A percentile compares a stretch with the other conserved stretches of the same genome.
Conservation (phyloP, 2,888 invertebrate genomes). For the Microchrysa polita region DNA sequence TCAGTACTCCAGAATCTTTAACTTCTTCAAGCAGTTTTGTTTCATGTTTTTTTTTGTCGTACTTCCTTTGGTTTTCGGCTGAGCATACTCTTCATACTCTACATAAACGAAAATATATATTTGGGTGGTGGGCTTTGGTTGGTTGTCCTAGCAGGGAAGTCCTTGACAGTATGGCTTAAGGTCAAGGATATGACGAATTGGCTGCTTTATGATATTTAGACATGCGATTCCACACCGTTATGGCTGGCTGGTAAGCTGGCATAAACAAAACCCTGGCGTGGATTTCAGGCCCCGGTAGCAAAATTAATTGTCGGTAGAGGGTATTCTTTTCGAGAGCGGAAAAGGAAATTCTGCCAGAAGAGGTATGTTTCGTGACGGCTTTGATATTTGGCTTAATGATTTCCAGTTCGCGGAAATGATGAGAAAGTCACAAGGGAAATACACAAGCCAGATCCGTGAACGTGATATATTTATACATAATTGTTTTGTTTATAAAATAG, state of each 20-base stretch:
- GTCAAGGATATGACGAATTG: conserved; percentile 54
- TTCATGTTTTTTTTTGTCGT: neutral
- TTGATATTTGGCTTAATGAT: neutral
- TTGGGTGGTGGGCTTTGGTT: neutral
- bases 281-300: conserved; percentile 27
- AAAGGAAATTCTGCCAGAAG: neutral
- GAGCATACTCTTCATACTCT: neutral
- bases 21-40: neutral
- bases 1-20: neutral
- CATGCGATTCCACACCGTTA: conserved; percentile 42
- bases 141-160: conserved; percentile 49
- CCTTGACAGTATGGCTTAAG: conserved; percentile 53
- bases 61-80: no score
- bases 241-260: conserved; percentile 11
- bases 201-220: conserved; percentile 49
- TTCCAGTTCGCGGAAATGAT: neutral
- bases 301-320: conserved; percentile 43
- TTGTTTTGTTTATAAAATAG: no score
- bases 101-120: conserved; percentile 5
- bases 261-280: conserved; percentile 44
- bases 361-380: conserved; percentile 20
- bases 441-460: no score
- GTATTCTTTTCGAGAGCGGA: conserved; percentile 14
- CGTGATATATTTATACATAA: no score
- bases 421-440: no score